phyloP scores from a whole-genome alignment of 1,140 invertebrate species.

The Druon quercuslanigerum region DNA sequence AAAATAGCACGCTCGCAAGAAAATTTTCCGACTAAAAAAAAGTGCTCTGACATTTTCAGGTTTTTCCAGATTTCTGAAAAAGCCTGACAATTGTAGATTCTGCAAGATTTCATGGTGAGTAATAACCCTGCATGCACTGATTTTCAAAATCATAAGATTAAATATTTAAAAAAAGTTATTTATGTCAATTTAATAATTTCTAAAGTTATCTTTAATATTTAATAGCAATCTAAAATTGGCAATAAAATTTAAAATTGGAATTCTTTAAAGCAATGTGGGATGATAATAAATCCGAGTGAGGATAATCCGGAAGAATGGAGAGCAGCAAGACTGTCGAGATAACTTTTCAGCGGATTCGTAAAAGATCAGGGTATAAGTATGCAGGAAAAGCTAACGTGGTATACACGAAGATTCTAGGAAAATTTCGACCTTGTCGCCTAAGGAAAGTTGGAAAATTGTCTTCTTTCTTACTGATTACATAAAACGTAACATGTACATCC shows the following conservation, averaged over 20 bases:
- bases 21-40: no score
- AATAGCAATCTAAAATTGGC: not conserved
- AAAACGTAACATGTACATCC: not conserved
- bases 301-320: constrained; percentile 19
- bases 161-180: no score
- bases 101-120: no score
- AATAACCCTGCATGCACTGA: no score
- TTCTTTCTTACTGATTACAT: not conserved
- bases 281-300: constrained; percentile 24
- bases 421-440: constrained; percentile 20
- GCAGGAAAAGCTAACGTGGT: constrained; percentile 7
- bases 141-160: no score
- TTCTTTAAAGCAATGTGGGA: not conserved
- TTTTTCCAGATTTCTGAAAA: no score
- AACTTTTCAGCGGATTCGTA: constrained; percentile 28
- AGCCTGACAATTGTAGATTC: no score
- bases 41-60: no score
- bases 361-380: constrained; percentile 26
- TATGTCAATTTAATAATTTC: not conserved
- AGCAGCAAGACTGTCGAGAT: constrained; percentile 27
- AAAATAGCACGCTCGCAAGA: no score
- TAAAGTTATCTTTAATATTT: not conserved
- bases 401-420: not conserved
- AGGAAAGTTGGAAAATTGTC: constrained; percentile 17
- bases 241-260: constrained; percentile 10